phyloP scores from a whole-genome alignment of 2,888 invertebrate genomes.

The Drosophila stalkeri region DNA sequence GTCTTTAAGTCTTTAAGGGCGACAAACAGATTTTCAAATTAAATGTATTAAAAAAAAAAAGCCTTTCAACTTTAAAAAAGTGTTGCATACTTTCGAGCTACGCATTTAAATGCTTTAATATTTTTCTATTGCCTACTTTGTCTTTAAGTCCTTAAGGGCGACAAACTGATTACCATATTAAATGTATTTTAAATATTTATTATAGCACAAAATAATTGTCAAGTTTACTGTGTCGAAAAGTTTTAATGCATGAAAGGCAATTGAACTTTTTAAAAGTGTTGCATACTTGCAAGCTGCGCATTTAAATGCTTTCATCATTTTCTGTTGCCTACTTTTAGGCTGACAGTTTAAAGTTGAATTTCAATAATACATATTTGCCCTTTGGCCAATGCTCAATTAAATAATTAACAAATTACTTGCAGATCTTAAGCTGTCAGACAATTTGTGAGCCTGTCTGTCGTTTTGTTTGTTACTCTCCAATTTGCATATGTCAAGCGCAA shows the following conservation, averaged over 20 bases:
- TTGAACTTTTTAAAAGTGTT: no score
- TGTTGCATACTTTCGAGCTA: no score
- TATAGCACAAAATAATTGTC: not conserved
- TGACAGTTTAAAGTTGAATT: not conserved
- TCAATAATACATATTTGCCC: constrained; percentile 52
- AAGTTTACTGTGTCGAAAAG: not conserved
- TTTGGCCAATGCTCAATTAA: constrained; percentile 69
- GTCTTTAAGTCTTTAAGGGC: no score
- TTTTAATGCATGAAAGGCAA: no score
- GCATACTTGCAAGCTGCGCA: constrained; percentile 22
- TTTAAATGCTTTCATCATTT: not conserved
- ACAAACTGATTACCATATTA: constrained; percentile 30
- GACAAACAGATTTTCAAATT: no score
- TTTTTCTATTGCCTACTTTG: no score
- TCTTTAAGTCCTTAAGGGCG: constrained; percentile 11
- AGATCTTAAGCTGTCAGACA: constrained; percentile 15
- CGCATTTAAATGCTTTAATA: no score
- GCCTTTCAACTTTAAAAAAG: no score
- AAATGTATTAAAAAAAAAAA: no score
- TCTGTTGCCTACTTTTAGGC: constrained; percentile 34
- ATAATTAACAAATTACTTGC: constrained; percentile 71
- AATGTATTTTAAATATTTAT: constrained; percentile 21
- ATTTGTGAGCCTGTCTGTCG: constrained; percentile 1
- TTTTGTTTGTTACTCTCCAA: constrained; percentile 23
- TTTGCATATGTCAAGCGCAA: constrained; percentile 64